Evolutionary conservation across 2,888 invertebrate genomes (phyloP), one percentile per base, ranked within the genome.

Genomic region (Microplitis manilae): DNA sequence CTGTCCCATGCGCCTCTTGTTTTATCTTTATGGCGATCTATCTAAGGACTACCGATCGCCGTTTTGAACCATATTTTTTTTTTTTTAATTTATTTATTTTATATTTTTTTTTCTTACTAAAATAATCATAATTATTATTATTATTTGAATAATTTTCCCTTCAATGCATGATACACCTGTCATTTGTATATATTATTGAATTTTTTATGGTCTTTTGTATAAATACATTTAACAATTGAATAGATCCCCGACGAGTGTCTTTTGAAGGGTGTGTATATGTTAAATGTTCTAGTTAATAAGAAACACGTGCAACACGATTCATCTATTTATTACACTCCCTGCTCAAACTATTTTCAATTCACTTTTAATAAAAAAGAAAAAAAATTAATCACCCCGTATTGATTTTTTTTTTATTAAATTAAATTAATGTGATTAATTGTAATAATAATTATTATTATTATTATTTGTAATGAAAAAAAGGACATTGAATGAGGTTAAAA

Each of bases 111-210:
- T 50, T 50, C 6, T 50, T 50, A 6, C 6, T 13, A 0, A 50
- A 50, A 5, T 13, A 9, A 8, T 50, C 2, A 13, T 50, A 50
- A 50, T 13, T 50, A 50, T 71, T 76, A 70, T 50, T 50, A 7
- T 20, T 20, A 17, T 59, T 41, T 60, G 6, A 20, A 70, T 70
- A 72, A 77, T 80, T 81, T 82, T 81, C 75, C 80, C 69, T 78
- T 79, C 80, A 84, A 84, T 84, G 13, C 83, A 84, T 78, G 79
- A 78, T 84, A 80, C 85, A 85, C 85, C 84, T 85, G 85, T 80
- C 78, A 72, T 77, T 78, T 73, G 76, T 69, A 72, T 38, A 61
- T 7, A 61, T 7, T 8, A 17, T 59, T 30, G 38, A 65, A 41
- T 64, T 39, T 61, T 40, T n/a, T 9, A 72, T 9, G 40, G 5